A percentile compares a stretch with the other conserved stretches of the same genome.
Evolutionary conservation across 2,113 vertebrate genomes (phyloP).

Genomic region (Irena cyanogastra): DNA sequence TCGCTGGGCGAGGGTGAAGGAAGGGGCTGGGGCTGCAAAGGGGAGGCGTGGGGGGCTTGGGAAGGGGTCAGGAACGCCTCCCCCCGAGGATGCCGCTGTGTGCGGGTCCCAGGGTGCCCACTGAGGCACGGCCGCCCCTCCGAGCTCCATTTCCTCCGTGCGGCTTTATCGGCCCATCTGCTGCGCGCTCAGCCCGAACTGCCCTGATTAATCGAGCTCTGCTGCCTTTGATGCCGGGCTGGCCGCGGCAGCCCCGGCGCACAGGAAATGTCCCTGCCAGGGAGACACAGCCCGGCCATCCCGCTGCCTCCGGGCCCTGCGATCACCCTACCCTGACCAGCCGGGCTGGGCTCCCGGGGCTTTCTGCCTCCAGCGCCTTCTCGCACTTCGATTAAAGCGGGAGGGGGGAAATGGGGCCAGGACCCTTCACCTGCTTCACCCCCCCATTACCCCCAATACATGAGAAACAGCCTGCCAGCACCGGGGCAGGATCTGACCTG

Average conservation of each 20-base stretch:
- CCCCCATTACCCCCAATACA: rapidly evolving
- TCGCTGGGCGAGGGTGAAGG: neutral
- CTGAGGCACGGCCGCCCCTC: slow-evolving; percentile 74
- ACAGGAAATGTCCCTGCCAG: slow-evolving; percentile 75
- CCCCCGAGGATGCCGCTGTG: neutral
- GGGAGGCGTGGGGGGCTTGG: rapidly evolving
- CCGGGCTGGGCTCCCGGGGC: neutral
- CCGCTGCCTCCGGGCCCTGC: slow-evolving; percentile 49
- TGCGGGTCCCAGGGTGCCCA: slow-evolving; percentile 48
- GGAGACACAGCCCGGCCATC: slow-evolving; percentile 46
- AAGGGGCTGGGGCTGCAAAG: neutral
- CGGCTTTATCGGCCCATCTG: slow-evolving; percentile 84
- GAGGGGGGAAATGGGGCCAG: neutral
- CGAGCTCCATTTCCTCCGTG: slow-evolving; percentile 84
- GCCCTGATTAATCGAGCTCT: slow-evolving; percentile 80
- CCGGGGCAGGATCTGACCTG: neutral
- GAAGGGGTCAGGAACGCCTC: neutral
- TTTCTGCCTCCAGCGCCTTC: neutral
- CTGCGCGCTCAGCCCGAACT: slow-evolving; percentile 80
- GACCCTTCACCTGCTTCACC: neutral
- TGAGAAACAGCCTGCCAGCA: neutral
- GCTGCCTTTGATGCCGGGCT: slow-evolving; percentile 79
- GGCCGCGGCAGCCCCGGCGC: slow-evolving; percentile 65
- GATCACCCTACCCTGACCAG: slow-evolving; percentile 74
- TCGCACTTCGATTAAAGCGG: neutral